phyloP scores from a whole-genome alignment of 2,888 invertebrate species.

The Polia nebulosa region DNA sequence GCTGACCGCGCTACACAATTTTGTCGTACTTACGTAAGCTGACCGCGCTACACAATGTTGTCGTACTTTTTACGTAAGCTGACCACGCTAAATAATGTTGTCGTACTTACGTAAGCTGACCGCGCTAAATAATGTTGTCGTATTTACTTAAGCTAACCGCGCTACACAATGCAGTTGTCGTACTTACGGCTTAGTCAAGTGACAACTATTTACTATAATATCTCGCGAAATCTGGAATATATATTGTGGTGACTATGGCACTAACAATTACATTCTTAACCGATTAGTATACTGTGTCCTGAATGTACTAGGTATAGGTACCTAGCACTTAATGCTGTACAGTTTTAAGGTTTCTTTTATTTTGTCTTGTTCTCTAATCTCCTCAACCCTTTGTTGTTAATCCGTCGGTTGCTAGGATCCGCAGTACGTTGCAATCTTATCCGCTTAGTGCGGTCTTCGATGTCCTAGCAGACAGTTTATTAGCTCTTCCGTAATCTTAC shows the following conservation, averaged over 20 bases:
- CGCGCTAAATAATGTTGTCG: conserved; percentile 18
- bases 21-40: conserved; percentile 22
- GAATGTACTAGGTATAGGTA: not conserved
- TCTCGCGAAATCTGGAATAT: conserved; percentile 48
- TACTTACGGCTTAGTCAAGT: conserved; percentile 33
- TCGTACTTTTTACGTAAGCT: too few species aligned
- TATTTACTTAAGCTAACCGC: conserved; percentile 12
- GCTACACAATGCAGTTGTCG: conserved; percentile 20
- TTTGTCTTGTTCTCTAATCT: conserved; percentile 18
- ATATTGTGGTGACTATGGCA: conserved; percentile 28
- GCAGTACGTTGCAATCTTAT: conserved; percentile 32
- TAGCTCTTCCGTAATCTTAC: conserved; percentile 24
- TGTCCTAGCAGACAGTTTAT: conserved; percentile 11
- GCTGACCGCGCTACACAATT: conserved; percentile 11
- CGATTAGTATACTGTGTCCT: conserved; percentile 1
- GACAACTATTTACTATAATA: conserved; percentile 47
- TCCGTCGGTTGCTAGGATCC: conserved; percentile 19
- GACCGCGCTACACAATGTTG: conserved; percentile 15
- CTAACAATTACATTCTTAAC: conserved; percentile 36
- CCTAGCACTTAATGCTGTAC: not conserved
- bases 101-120: conserved; percentile 17
- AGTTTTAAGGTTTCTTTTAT: conserved; percentile 18
- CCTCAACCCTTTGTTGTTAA: conserved; percentile 31
- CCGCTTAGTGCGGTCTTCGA: conserved; percentile 15
- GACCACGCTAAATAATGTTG: conserved; percentile 15